Percentiles rank a stretch among this genome's conserved stretches.
phyloP scores from a whole-genome alignment of 2,113 vertebrate species.

The Apteryx mantelli region DNA sequence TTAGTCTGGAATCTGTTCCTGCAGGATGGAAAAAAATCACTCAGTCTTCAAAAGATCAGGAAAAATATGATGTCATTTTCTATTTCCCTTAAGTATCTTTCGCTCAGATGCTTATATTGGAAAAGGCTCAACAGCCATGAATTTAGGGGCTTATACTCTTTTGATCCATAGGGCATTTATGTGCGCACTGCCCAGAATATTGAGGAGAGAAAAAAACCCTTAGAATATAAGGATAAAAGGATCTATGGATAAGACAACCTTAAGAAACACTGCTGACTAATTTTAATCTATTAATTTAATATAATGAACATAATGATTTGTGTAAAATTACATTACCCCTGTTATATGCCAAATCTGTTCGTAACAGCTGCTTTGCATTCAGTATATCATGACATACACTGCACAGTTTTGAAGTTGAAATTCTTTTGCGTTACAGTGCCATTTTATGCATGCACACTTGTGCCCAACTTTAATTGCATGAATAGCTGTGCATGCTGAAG shows the following conservation, averaged over 20 bases:
- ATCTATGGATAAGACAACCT: slow-evolving; percentile 37
- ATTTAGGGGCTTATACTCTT: slow-evolving; percentile 71
- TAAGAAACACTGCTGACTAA: slow-evolving; percentile 24
- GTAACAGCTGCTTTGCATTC: slow-evolving; percentile 62
- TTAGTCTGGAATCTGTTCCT: slow-evolving; percentile 76
- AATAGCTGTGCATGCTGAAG: neutral
- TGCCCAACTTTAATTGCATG: neutral
- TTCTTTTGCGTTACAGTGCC: slow-evolving; percentile 11
- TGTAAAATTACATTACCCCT: slow-evolving; percentile 47
- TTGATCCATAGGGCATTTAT: slow-evolving; percentile 59
- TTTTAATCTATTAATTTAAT: slow-evolving; percentile 58
- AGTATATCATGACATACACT: neutral
- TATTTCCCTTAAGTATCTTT: slow-evolving; percentile 79
- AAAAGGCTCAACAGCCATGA: slow-evolving; percentile 74
- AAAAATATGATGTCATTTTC: slow-evolving; percentile 72
- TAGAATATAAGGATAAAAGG: slow-evolving; percentile 36
- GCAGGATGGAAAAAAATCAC: slow-evolving; percentile 66
- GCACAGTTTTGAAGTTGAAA: neutral
- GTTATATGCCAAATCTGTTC: slow-evolving; percentile 54
- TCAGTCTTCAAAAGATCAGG: slow-evolving; percentile 77
- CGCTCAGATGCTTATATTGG: slow-evolving; percentile 73
- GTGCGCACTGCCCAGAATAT: slow-evolving; percentile 2
- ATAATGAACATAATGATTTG: slow-evolving; percentile 49
- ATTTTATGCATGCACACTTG: neutral
- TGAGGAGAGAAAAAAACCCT: neutral